Evolutionary conservation across 2,888 invertebrate genomes (phyloP).

Genomic region (Ennomos fuscantarius): DNA sequence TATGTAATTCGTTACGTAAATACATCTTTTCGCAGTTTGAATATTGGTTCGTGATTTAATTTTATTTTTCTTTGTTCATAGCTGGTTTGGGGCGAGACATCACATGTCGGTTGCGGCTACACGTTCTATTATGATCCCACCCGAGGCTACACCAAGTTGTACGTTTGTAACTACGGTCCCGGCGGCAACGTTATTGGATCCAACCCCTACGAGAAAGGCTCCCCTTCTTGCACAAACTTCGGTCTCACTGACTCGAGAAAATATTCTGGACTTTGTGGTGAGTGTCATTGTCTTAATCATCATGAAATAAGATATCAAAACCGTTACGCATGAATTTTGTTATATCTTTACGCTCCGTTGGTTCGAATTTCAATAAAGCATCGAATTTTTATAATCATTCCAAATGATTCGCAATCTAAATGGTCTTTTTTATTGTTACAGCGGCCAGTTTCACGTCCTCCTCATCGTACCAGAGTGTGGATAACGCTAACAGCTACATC

Average conservation of each 20-base stretch:
- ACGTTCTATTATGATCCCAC: conserved; percentile 91
- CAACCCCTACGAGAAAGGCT: conserved; percentile 90
- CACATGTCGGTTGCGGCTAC: conserved; percentile 94
- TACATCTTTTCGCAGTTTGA: background rate
- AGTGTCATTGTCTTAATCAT: conserved; percentile 63
- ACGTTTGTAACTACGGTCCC: conserved; percentile 94
- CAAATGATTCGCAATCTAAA: conserved; percentile 35
- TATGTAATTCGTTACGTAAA: background rate
- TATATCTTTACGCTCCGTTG: conserved; percentile 36
- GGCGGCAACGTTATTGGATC: conserved; percentile 92
- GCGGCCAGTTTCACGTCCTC: conserved; percentile 73
- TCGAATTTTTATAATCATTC: conserved; percentile 32
- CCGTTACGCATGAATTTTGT: conserved; percentile 27
- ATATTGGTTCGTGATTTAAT: conserved; percentile 20
- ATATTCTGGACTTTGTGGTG: conserved; percentile 92
- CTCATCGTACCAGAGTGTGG: conserved; percentile 69
- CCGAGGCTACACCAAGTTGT: conserved; percentile 91
- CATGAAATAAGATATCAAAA: conserved; percentile 32
- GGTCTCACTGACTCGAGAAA: conserved; percentile 89
- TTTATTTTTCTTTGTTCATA: conserved; percentile 59
- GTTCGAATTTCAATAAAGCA: conserved; percentile 37
- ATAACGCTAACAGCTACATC: conserved; percentile 79
- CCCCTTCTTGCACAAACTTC: conserved; percentile 88
- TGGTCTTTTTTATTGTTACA: conserved; percentile 55
- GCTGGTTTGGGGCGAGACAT: conserved; percentile 95